phyloP scores from a whole-genome alignment of 2,113 vertebrate genomes.

The Saiga tatarica region DNA sequence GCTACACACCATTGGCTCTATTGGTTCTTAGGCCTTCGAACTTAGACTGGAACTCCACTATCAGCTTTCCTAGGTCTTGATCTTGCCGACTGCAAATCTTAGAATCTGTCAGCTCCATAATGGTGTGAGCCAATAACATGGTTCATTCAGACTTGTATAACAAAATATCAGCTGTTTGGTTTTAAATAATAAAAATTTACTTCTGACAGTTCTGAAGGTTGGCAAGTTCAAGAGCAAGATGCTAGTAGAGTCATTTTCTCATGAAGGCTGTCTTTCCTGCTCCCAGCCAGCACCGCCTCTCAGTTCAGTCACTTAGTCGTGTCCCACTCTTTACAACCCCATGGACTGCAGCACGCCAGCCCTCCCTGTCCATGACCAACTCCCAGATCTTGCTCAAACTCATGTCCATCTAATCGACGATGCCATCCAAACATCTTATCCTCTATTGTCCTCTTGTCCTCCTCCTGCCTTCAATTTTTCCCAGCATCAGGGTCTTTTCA shows the following conservation, averaged over 20 bases:
- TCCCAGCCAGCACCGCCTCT: not conserved
- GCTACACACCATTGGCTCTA: not conserved
- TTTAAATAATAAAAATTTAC: not conserved
- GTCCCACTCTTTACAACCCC: not conserved
- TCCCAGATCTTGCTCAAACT: not conserved
- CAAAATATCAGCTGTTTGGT: not conserved
- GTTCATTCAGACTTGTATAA: not conserved
- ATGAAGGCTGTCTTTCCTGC: not conserved
- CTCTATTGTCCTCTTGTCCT: not conserved
- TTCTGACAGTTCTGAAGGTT: not conserved
- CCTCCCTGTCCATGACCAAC: not conserved
- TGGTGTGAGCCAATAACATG: not conserved
- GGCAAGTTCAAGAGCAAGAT: not conserved
- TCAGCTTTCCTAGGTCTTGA: not conserved
- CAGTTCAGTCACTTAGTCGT: not conserved
- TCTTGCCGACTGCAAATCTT: not conserved
- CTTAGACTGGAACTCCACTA: not conserved
- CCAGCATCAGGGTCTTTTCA: not conserved
- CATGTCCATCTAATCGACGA: not conserved
- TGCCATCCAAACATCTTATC: not conserved
- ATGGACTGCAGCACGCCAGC: not conserved
- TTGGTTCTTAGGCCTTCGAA: not conserved
- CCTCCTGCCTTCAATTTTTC: not conserved
- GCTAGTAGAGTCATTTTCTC: not conserved
- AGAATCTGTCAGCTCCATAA: not conserved